These are phyloP conservation scores for Tanytarsus gracilentus DNA, from an alignment of 2,888 invertebrate species.

Conservation along the genomic window DNA sequence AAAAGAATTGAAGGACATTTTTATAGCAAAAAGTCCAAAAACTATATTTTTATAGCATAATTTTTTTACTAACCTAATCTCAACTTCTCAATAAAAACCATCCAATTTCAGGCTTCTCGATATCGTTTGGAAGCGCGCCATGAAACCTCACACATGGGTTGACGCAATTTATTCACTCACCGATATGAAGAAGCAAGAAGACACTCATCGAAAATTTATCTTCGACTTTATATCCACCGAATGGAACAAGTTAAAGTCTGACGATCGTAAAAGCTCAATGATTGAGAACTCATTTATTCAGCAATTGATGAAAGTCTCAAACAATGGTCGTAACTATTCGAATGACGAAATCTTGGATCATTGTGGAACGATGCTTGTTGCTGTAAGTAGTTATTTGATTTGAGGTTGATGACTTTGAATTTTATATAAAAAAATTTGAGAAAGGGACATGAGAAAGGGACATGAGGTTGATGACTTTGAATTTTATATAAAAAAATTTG, in stretches of 20 bases:
- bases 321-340: conserved; percentile 9
- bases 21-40: too few species aligned
- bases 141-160: conserved; percentile 9
- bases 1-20: too few species aligned
- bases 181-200: conserved; percentile 8
- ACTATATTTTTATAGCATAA: too few species aligned
- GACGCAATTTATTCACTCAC: conserved; percentile 18
- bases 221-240: conserved; percentile 2
- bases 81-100: not conserved
- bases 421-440: too few species aligned
- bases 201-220: conserved; percentile 11
- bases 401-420: not conserved
- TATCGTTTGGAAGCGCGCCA: conserved; percentile 16
- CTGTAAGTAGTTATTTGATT: conserved; percentile 8
- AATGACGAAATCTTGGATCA: conserved; percentile 23
- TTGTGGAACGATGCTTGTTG: conserved; percentile 25
- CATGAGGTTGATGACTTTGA: not conserved
- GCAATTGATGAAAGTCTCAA: conserved; percentile 15
- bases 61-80: too few species aligned
- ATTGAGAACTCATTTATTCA: conserved; percentile 17
- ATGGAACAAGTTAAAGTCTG: conserved; percentile 22
- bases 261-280: not conserved
- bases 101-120: conserved; percentile 4
- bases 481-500: not conserved
- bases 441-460: too few species aligned